Evolutionary conservation across 2,888 invertebrate genomes (phyloP), one percentile per base, ranked within the genome.

Genomic region (Mactromeris polynyma): DNA sequence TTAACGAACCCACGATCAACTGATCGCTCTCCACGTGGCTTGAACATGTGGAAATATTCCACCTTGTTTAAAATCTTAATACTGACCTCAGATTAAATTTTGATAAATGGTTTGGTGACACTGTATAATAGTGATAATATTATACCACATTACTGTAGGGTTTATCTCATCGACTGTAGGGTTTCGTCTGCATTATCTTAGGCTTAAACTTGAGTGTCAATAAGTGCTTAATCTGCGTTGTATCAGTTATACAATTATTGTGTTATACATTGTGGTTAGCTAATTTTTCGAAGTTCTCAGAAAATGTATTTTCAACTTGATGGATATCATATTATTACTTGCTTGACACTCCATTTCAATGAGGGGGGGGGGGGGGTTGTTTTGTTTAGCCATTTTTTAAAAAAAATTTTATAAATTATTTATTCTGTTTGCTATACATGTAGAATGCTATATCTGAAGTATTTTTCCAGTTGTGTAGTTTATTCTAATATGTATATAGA

Each of bases 1-100:
- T 64, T 26, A 9, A 1, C 58, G 26, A 26, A 9, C 6, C 58
- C n/a, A n/a, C 26, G 58, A 64, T 26, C 11, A 64, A 11, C n/a
- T 26, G n/a, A n/a, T n/a, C n/a, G n/a, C 58, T 64, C 17, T 73
- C 73, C 73, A 73, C 73, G 73, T 73, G 73, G 73, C 73, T 36
- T 73, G 73, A 33, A 6, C 73, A 73, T 73, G 73, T 14, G 14
- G 36, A 36, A 36, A 73, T 73, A 33, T 73, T 73, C 4, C 73
- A 1, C 19, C 33, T 26, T n/a, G 58, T 64, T 73, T 33, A 36
- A 73, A 21, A 26, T 26, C 26, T 58, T 19, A 14, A n/a, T 73
- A 36, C 36, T 73, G 73, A 73, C 73, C 36, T 33, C 1, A 33
- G 73, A 73, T 73, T 73, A 73, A 33, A 36, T 36, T 73, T 36